Conservation (phyloP, 2,888 invertebrate genomes). For the Philhelius pedissequus region DNA sequence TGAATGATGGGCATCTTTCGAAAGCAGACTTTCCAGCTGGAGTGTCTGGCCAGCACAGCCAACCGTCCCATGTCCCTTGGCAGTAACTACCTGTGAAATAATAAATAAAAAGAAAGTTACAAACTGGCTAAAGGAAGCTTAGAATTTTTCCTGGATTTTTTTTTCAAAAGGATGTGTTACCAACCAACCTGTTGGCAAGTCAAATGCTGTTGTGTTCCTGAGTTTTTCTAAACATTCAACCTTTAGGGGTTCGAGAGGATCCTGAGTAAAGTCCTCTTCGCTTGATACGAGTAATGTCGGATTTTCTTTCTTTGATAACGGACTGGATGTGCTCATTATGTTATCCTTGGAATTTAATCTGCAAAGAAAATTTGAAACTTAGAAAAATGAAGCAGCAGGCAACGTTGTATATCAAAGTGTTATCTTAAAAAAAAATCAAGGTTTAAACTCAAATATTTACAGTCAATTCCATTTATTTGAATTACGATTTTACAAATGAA, state of each 20-base stretch:
- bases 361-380: not conserved
- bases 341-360: not conserved
- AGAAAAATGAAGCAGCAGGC: not conserved
- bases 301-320: slow-evolving; percentile 19
- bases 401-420: no score
- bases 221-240: slow-evolving; percentile 74
- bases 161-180: not conserved
- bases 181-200: slow-evolving; percentile 71
- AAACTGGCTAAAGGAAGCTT: not conserved
- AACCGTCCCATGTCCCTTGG: slow-evolving; percentile 88
- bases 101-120: not conserved
- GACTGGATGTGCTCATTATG: slow-evolving; percentile 55
- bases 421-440: no score
- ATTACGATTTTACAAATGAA: no score
- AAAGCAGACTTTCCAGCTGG: slow-evolving; percentile 83
- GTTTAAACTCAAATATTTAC: no score
- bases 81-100: slow-evolving; percentile 82
- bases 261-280: slow-evolving; percentile 71
- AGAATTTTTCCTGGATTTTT: not conserved
- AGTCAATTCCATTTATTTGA: no score
- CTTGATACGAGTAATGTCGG: slow-evolving; percentile 39
- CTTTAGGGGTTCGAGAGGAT: slow-evolving; percentile 73
- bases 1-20: slow-evolving; percentile 86
- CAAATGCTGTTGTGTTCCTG: slow-evolving; percentile 71
- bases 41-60: slow-evolving; percentile 90